These are phyloP conservation scores for Holotrichia oblita DNA, from an alignment of 1,140 invertebrate species.

Conservation along the genomic window DNA sequence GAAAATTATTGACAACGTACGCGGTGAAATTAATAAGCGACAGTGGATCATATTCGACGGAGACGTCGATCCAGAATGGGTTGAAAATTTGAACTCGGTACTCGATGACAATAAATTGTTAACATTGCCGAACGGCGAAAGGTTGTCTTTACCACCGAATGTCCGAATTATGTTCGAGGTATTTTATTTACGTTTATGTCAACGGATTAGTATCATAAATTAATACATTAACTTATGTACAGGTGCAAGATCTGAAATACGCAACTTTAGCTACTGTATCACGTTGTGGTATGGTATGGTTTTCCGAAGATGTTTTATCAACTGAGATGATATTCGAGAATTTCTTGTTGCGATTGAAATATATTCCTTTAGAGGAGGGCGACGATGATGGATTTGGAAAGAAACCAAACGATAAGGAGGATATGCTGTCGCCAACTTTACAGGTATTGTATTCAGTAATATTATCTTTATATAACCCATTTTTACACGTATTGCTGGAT, in stretches of 20 bases:
- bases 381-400: constrained; percentile 80
- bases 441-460: constrained; percentile 64
- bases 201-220: background rate
- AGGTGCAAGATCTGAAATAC: constrained; percentile 97
- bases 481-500: constrained; percentile 36
- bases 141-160: constrained; percentile 97
- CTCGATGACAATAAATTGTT: constrained; percentile 98
- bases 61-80: constrained; percentile 99
- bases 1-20: constrained; percentile 99
- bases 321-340: constrained; percentile 99
- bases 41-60: constrained; percentile 99
- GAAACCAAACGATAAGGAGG: constrained; percentile 70
- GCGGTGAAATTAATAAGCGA: constrained; percentile 97
- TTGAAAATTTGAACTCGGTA: constrained; percentile 98
- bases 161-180: constrained; percentile 99
- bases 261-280: constrained; percentile 99
- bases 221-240: constrained; percentile 31
- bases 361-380: constrained; percentile 91
- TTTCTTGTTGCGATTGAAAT: constrained; percentile 85
- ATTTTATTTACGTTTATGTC: constrained; percentile 43
- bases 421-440: constrained; percentile 82
- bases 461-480: no score
- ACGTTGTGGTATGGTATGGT: constrained; percentile 99
- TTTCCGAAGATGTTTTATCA: constrained; percentile 96
- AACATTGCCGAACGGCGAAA: constrained; percentile 98